These are phyloP conservation scores for Lanius collurio DNA, from an alignment of 2,113 vertebrate genomes.

Conservation along the genomic window DNA sequence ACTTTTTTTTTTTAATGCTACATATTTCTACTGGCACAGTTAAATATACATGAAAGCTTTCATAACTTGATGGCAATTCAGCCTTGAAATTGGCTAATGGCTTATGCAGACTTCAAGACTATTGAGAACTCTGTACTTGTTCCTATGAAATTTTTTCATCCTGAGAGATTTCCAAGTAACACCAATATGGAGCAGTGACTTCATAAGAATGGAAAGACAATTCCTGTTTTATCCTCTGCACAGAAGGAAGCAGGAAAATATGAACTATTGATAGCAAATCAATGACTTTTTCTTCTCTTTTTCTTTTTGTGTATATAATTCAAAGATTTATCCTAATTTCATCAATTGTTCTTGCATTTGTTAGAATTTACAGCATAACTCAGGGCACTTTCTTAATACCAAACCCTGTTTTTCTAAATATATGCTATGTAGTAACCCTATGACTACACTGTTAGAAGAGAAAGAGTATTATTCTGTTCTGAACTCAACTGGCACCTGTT, in stretches of 20 bases:
- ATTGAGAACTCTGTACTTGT: not conserved
- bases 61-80: not conserved
- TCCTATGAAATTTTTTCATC: not conserved
- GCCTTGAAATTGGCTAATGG: conserved; percentile 3
- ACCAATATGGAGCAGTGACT: not conserved
- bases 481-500: not conserved
- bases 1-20: not conserved
- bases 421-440: not conserved
- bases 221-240: not conserved
- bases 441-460: not conserved
- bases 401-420: not conserved
- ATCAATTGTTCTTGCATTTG: not conserved
- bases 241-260: not conserved
- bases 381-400: not conserved
- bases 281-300: not conserved
- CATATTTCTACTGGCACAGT: not conserved
- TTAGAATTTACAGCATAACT: not conserved
- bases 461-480: not conserved
- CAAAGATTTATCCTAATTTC: not conserved
- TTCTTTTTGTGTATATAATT: not conserved
- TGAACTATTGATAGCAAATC: not conserved
- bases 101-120: not conserved
- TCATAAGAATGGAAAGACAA: not conserved
- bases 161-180: not conserved
- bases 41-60: conserved; percentile 18